A percentile compares a stretch with the other conserved stretches of the same genome.
Conservation (phyloP, 2,888 invertebrate species). For the Dorcus hopei region DNA sequence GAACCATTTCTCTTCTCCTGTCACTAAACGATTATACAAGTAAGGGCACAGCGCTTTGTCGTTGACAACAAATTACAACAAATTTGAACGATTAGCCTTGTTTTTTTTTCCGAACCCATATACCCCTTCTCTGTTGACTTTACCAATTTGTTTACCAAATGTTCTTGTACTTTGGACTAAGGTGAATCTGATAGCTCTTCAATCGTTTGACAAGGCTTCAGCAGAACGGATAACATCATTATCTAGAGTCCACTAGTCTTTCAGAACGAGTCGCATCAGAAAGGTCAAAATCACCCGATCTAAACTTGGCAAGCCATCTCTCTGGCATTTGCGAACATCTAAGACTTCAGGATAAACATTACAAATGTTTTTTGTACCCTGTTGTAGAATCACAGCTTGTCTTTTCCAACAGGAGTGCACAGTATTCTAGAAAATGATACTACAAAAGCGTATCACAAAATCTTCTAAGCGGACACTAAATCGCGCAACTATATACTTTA, state of each 20-base stretch:
- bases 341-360: constrained; percentile 13
- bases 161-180: background rate
- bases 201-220: background rate
- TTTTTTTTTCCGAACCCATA: too few species aligned
- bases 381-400: constrained; percentile 2
- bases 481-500: too few species aligned
- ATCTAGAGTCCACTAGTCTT: background rate
- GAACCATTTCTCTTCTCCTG: background rate
- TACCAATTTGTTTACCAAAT: background rate
- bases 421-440: too few species aligned
- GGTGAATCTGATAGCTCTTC: background rate
- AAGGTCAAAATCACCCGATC: constrained; percentile 6
- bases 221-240: too few species aligned
- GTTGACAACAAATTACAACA: too few species aligned
- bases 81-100: too few species aligned
- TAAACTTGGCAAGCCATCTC: constrained; percentile 10
- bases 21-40: too few species aligned
- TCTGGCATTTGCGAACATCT: constrained; percentile 14
- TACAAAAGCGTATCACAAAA: too few species aligned
- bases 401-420: too few species aligned
- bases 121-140: background rate
- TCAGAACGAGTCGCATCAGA: background rate
- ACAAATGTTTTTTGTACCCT: constrained; percentile 15
- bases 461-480: too few species aligned
- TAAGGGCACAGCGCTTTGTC: too few species aligned